Conservation (phyloP, 2,888 invertebrate species). For the Aleiodes alternator region DNA sequence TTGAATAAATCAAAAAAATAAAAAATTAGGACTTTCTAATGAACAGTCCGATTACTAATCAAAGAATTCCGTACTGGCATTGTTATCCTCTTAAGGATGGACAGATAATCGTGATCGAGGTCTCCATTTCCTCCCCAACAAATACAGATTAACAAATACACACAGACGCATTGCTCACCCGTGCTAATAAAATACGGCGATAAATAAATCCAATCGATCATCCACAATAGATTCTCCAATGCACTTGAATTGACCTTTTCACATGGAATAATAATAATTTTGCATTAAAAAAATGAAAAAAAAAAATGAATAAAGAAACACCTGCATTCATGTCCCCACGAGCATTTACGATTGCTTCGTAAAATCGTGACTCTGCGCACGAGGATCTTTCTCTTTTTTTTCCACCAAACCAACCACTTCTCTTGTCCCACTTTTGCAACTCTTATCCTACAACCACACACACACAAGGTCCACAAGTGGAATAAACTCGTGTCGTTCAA, state of each 20-base stretch:
- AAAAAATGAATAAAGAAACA: slow-evolving; percentile 6
- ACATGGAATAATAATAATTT: not conserved
- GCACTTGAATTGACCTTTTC: not conserved
- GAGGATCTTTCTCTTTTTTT: slow-evolving; percentile 34
- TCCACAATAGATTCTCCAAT: not conserved
- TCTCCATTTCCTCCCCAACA: slow-evolving; percentile 54
- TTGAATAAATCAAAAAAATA: not conserved
- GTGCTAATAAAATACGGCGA: not conserved
- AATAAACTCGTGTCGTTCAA: slow-evolving; percentile 29
- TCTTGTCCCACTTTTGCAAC: slow-evolving; percentile 39
- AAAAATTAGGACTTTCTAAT: slow-evolving; percentile 7
- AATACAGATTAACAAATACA: not conserved
- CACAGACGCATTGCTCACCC: not conserved
- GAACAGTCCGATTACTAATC: not conserved
- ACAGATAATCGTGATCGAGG: slow-evolving; percentile 56
- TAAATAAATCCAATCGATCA: not conserved
- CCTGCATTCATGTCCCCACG: slow-evolving; percentile 28
- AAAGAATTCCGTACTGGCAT: slow-evolving; percentile 15
- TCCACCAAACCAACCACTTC: slow-evolving; percentile 17
- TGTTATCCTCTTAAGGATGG: slow-evolving; percentile 53
- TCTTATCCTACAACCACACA: slow-evolving; percentile 21
- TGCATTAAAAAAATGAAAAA: not conserved
- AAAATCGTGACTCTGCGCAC: slow-evolving; percentile 32
- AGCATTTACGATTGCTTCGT: slow-evolving; percentile 24
- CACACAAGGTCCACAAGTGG: slow-evolving; percentile 25